Conservation (phyloP, 2,113 vertebrate species). For the Bufo bufo region DNA sequence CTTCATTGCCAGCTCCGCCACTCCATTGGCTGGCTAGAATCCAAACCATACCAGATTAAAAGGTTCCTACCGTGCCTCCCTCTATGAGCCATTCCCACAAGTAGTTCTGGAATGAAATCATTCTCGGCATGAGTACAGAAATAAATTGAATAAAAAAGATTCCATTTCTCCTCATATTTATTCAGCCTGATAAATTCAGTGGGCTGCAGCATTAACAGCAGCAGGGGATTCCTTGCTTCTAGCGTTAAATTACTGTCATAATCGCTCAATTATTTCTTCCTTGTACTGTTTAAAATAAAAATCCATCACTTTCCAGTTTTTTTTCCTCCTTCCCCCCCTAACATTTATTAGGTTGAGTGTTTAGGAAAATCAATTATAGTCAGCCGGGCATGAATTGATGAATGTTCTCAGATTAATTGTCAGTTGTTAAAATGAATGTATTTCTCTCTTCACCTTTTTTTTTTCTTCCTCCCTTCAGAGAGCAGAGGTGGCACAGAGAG, state of each 20-base stretch:
- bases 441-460: constrained; percentile 72
- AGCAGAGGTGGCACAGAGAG: constrained; percentile 92
- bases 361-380: constrained; percentile 88
- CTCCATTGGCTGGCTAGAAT: constrained; percentile 4
- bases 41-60: constrained; percentile 39
- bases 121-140: constrained; percentile 79
- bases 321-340: constrained; percentile 73
- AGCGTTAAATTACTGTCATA: constrained; percentile 90
- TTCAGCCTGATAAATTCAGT: constrained; percentile 85
- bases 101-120: constrained; percentile 77
- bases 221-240: constrained; percentile 86
- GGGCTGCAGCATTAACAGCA: constrained; percentile 82
- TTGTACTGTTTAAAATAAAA: constrained; percentile 87
- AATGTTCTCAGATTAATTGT: constrained; percentile 87
- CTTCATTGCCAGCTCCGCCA: background rate
- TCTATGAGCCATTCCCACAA: constrained; percentile 77
- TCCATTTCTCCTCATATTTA: constrained; percentile 83
- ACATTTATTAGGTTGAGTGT: constrained; percentile 88
- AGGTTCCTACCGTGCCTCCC: constrained; percentile 68
- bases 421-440: constrained; percentile 81
- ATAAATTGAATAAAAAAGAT: constrained; percentile 85
- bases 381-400: constrained; percentile 85
- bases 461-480: constrained; percentile 79
- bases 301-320: constrained; percentile 81
- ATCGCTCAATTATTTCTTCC: constrained; percentile 87